Conservation (phyloP, 1,140 invertebrate species). For the Coelopa frigida region DNA sequence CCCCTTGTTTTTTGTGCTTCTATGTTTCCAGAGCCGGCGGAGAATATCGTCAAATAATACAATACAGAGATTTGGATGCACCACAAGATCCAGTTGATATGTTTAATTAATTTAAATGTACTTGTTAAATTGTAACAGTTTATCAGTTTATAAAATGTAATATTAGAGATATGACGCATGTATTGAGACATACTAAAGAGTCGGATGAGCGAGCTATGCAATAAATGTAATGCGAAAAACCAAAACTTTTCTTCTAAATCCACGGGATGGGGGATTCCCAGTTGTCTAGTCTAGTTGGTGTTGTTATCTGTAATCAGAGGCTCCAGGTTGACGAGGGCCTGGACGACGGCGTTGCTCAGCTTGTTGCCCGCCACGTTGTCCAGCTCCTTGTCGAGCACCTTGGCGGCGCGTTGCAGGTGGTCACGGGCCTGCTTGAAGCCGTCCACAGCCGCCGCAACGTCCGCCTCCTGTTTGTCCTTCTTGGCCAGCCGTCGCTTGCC, state of each 20-base stretch:
- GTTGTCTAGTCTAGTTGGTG: background rate
- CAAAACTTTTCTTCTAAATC: too few relatives aligned
- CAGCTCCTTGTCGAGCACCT: constrained; percentile 29
- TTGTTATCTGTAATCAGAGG: constrained; percentile 1
- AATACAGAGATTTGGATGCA: constrained; percentile 86
- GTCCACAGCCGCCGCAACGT: background rate
- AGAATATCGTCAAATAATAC: constrained; percentile 77
- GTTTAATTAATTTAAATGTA: constrained; percentile 11
- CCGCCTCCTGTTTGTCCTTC: background rate
- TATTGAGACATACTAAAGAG: too few relatives aligned
- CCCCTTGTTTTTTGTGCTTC: constrained; percentile 8
- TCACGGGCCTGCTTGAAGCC: constrained; percentile 9
- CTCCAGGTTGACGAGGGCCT: constrained; percentile 11
- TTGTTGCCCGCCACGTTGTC: constrained; percentile 36
- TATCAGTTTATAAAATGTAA: too few relatives aligned
- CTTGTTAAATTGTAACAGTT: too few relatives aligned
- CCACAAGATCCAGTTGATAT: constrained; percentile 62
- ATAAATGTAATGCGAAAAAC: too few relatives aligned
- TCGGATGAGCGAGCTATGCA: too few relatives aligned
- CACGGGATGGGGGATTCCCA: too few relatives aligned
- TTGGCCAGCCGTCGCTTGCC: constrained; percentile 5
- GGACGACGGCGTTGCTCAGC: constrained; percentile 19
- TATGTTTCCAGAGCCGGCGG: constrained; percentile 57
- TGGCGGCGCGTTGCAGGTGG: constrained; percentile 7
- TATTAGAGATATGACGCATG: too few relatives aligned